phyloP scores from a whole-genome alignment of 2,797 vertebrate species.

The Merluccius polli region DNA sequence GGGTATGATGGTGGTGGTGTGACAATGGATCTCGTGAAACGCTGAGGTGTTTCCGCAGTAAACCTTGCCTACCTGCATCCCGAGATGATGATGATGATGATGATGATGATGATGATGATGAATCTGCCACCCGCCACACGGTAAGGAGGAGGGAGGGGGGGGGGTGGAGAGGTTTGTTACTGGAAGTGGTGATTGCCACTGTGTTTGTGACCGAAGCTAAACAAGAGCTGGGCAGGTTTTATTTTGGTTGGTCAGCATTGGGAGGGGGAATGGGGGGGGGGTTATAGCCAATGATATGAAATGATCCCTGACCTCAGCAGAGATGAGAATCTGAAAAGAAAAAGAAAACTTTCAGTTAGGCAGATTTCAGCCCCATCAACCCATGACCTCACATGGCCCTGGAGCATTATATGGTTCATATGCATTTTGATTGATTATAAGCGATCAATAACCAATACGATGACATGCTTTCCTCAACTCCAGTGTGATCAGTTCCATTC shows the following conservation, averaged over 20 bases:
- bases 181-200: constrained; percentile 56
- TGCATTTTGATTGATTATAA: neutral
- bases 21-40: constrained; percentile 62
- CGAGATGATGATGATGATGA: constrained; percentile 65
- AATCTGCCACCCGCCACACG: too few relatives aligned
- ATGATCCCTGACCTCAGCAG: constrained; percentile 28
- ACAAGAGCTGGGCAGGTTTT: constrained; percentile 54
- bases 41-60: constrained; percentile 69
- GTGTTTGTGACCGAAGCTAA: constrained; percentile 56
- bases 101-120: neutral
- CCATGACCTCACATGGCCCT: neutral
- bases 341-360: neutral
- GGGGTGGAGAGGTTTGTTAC: constrained; percentile 54
- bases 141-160: constrained; percentile 40
- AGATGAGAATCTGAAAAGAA: neutral
- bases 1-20: constrained; percentile 5
- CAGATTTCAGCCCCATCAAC: neutral
- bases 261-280: constrained; percentile 16
- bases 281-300: constrained; percentile 52
- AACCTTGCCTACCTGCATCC: constrained; percentile 57
- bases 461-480: too few relatives aligned
- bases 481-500: too few relatives aligned
- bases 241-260: constrained; percentile 48
- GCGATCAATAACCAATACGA: neutral
- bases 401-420: neutral